Evolutionary conservation across 2,113 vertebrate species (phyloP).

Genomic region (Corydoras maculifer): DNA sequence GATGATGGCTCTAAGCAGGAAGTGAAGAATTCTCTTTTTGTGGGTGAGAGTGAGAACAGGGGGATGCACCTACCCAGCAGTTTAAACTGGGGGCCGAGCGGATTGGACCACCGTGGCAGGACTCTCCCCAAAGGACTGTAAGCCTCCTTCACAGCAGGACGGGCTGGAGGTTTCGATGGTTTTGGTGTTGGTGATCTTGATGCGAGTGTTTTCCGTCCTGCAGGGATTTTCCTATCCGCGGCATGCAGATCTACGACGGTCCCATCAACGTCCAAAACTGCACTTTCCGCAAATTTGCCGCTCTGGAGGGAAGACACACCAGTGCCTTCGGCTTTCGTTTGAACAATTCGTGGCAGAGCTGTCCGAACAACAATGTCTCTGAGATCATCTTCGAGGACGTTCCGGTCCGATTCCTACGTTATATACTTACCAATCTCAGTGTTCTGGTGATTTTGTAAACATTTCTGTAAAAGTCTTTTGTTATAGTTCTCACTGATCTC

Average conservation of each 20-base stretch:
- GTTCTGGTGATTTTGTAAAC: not conserved
- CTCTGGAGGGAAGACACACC: slow-evolving; percentile 85
- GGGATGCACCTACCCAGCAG: slow-evolving; percentile 73
- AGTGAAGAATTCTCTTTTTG: slow-evolving; percentile 92
- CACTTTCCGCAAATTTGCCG: slow-evolving; percentile 86
- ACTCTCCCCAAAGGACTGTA: slow-evolving; percentile 85
- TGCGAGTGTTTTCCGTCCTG: not conserved
- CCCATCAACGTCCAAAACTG: slow-evolving; percentile 91
- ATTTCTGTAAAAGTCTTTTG: too few species aligned
- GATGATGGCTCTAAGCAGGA: slow-evolving; percentile 91
- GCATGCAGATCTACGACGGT: slow-evolving; percentile 92
- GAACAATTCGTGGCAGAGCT: slow-evolving; percentile 98
- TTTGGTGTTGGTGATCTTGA: not conserved
- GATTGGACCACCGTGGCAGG: slow-evolving; percentile 75
- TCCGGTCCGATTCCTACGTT: slow-evolving; percentile 71
- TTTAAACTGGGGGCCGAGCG: slow-evolving; percentile 81
- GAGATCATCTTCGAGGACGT: slow-evolving; percentile 79
- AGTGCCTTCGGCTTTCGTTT: slow-evolving; percentile 94
- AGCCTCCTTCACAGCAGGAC: slow-evolving; percentile 48
- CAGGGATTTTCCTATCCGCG: slow-evolving; percentile 89
- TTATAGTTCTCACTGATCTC: too few species aligned
- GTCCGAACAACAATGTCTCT: slow-evolving; percentile 89
- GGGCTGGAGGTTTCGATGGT: not conserved
- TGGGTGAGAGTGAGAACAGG: slow-evolving; percentile 87
- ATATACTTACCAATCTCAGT: not conserved